Evolutionary conservation across 2,113 vertebrate genomes (phyloP), one percentile per base, ranked within the genome.

Genomic region (Panthera leo): DNA sequence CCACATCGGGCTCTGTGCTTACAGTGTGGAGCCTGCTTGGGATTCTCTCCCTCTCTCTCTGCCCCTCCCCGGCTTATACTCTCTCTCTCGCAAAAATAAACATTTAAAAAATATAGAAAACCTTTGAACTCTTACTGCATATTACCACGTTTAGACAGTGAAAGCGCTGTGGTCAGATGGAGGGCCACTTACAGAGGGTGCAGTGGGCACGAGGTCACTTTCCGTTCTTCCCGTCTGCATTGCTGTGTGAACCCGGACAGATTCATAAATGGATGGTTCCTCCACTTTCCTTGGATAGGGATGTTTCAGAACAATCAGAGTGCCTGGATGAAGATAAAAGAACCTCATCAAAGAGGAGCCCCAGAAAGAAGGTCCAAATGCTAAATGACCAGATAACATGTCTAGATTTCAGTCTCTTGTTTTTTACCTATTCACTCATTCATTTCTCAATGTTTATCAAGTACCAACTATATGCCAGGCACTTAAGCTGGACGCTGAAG

Each of bases 261-360:
- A 99, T 93, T 99, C 99, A 4, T 99, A 99, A 98, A 99, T 99
- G 95, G 99, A 99, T 1, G 99, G 99, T 75, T 99, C 99, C 95
- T 99, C 99, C 82, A 99, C 99, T 5, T 97, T 68, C 67, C 99
- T 98, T 0, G 99, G 99, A 92, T 99, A 99, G 0, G 99, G 99
- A 89, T 98, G 98, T 98, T 98, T 99, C 97, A 99, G n/a, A 8
- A 99, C 98, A 73, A 99, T 99, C 96, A 99, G 95, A 34, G 98
- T 99, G 70, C 99, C 99, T 99, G 96, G 75, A 79, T 27, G 70
- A 83, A 97, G 82, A 97, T 3, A 39, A 21, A 75, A 61, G 96
- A 16, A 18, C 3, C 29, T 25, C 21, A 25, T 89, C 36, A n/a
- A n/a, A 18, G 31, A 13, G 15, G 36, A 25, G 16, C 5, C 31